Conservation (phyloP, 2,113 vertebrate species). For the Stegastes partitus region DNA sequence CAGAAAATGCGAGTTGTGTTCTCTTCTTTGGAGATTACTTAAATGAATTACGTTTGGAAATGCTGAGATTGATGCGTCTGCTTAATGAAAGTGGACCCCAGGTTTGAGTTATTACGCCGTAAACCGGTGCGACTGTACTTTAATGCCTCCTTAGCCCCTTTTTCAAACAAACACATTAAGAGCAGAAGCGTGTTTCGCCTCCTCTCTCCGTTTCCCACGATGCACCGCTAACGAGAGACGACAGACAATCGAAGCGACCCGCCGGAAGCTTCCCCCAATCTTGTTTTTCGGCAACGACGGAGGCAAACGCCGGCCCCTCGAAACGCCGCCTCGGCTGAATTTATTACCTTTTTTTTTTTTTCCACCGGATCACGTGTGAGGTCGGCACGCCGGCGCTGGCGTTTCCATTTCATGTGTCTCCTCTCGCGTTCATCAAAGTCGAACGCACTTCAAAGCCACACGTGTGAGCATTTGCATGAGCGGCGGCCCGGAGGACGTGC, state of each 20-base stretch:
- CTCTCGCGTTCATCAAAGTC: constrained; percentile 14
- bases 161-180: constrained; percentile 52
- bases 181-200: constrained; percentile 26
- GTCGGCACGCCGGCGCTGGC: constrained; percentile 16
- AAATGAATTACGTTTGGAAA: constrained; percentile 5
- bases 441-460: constrained; percentile 29
- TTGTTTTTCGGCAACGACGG: constrained; percentile 53
- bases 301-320: constrained; percentile 48
- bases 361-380: neutral
- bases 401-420: constrained; percentile 16
- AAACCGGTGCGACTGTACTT: neutral
- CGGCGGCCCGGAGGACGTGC: constrained; percentile 14
- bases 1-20: neutral
- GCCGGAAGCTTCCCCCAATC: constrained; percentile 53
- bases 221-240: constrained; percentile 74
- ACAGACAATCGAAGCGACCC: constrained; percentile 77
- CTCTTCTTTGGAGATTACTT: neutral
- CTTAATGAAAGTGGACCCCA: constrained; percentile 13
- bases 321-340: too few relatives aligned
- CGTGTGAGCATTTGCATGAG: neutral
- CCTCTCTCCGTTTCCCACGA: constrained; percentile 34
- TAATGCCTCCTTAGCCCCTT: constrained; percentile 8
- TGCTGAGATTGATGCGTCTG: neutral
- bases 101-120: neutral
- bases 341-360: too few relatives aligned